phyloP scores from a whole-genome alignment of 2,113 vertebrate genomes.

The Actinemys pallida region DNA sequence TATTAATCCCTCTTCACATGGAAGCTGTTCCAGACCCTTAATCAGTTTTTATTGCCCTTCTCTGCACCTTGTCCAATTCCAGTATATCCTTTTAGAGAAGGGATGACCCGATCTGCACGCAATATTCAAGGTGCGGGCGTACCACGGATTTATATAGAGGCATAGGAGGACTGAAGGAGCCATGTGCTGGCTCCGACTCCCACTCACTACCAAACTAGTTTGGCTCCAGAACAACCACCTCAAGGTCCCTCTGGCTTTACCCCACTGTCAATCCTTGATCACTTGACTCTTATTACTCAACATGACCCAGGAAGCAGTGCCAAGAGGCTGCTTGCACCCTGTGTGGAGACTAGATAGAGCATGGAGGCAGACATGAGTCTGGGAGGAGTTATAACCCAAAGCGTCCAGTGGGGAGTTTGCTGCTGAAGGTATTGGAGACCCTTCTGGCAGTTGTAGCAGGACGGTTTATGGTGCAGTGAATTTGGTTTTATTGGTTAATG shows the following conservation, averaged over 20 bases:
- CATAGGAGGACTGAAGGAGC: background rate
- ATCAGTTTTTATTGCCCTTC: no score
- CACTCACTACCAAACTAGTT: background rate
- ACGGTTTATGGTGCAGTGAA: background rate
- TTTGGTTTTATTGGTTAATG: background rate
- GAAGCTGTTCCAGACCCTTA: no score
- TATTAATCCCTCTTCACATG: no score
- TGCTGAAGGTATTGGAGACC: background rate
- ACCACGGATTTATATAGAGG: no score
- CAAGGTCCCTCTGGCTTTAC: background rate
- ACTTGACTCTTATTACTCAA: background rate
- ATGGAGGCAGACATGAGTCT: background rate
- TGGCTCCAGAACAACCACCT: background rate
- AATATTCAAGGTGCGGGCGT: no score
- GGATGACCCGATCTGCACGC: no score
- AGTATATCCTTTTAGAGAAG: no score
- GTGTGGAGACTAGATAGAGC: background rate
- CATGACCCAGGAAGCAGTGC: background rate
- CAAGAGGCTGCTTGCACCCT: background rate
- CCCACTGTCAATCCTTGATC: background rate
- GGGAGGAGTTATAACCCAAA: background rate
- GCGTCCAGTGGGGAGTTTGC: background rate
- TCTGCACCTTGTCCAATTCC: no score
- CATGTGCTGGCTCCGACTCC: background rate
- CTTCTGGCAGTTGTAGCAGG: background rate